Evolutionary conservation across 2,888 invertebrate genomes (phyloP).

Genomic region (Tenthredo livida): DNA sequence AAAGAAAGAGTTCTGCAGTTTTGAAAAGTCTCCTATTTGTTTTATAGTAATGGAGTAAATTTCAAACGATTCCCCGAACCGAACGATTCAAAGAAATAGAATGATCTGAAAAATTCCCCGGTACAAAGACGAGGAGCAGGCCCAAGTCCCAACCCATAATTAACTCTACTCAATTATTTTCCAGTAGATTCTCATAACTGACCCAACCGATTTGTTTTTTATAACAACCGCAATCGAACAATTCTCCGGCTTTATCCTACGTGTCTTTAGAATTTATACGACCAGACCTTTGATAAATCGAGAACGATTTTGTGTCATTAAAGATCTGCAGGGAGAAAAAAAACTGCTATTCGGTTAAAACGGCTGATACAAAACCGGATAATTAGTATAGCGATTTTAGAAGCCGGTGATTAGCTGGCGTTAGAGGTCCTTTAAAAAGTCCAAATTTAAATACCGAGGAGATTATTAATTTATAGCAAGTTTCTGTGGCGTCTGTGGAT

Average conservation of each 20-base stretch:
- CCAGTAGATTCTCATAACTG: neutral
- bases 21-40: neutral
- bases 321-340: no score
- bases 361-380: no score
- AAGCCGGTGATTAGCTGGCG: neutral
- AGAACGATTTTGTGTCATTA: no score
- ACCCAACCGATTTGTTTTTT: neutral
- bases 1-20: neutral
- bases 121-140: neutral
- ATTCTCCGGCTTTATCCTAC: no score
- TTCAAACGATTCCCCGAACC: neutral
- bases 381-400: no score
- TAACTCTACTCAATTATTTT: neutral
- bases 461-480: neutral
- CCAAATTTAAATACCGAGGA: neutral
- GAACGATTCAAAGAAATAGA: neutral
- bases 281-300: no score
- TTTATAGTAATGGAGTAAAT: neutral
- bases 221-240: no score
- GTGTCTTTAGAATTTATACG: no score
- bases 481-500: conserved; percentile 2
- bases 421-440: neutral
- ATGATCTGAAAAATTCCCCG: neutral
- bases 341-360: no score
- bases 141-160: neutral